These are phyloP conservation scores for Sebastes kiyomatsui DNA, from an alignment of 2,797 vertebrate species.

Conservation along the genomic window DNA sequence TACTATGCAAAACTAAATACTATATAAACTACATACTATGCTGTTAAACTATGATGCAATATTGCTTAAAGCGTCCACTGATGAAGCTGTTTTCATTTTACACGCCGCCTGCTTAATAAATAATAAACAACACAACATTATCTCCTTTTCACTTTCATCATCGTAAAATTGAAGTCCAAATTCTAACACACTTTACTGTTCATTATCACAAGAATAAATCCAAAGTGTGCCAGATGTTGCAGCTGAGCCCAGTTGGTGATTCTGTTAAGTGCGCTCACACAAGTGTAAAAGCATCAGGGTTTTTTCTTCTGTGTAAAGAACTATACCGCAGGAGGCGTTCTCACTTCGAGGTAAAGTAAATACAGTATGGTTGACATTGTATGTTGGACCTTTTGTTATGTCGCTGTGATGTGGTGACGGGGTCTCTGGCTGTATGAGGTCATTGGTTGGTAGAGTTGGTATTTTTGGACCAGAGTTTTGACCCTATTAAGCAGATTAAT, in stretches of 20 bases:
- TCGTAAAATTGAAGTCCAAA: background rate
- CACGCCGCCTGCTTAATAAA: background rate
- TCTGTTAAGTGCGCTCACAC: background rate
- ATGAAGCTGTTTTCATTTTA: background rate
- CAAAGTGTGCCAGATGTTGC: slow-evolving; percentile 41
- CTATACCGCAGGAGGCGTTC: background rate
- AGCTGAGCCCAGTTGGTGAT: slow-evolving; percentile 2
- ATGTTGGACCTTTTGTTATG: background rate
- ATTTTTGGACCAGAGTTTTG: slow-evolving; percentile 69
- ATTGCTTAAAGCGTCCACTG: background rate
- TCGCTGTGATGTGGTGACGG: background rate
- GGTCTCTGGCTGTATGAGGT: slow-evolving; percentile 17
- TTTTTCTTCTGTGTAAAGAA: background rate
- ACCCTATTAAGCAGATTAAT: slow-evolving; percentile 82
- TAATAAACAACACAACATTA: background rate
- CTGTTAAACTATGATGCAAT: background rate
- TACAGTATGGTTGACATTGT: background rate
- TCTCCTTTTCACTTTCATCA: background rate
- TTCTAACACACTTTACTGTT: slow-evolving; percentile 2
- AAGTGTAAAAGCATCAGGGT: background rate
- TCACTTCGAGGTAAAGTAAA: background rate
- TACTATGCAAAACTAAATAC: background rate
- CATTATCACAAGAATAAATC: slow-evolving; percentile 30
- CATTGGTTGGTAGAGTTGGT: slow-evolving; percentile 56
- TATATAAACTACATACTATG: background rate